Conservation (phyloP, 2,113 vertebrate species). For the Hippolais icterina region DNA sequence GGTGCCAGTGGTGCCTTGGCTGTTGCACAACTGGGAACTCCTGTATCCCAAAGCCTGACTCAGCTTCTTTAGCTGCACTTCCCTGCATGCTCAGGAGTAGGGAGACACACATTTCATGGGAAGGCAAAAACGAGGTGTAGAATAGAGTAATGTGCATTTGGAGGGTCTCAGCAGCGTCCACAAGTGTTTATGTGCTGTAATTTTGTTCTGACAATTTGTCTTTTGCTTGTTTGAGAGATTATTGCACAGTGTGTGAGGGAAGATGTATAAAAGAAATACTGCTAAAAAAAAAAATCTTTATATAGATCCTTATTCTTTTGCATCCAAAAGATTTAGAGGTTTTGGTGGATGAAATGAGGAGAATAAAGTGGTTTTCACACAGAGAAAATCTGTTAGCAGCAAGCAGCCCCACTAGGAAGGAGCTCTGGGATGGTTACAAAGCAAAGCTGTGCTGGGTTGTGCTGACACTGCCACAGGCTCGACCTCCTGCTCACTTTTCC, state of each 20-base stretch:
- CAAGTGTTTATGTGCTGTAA: not conserved
- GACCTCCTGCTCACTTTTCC: not conserved
- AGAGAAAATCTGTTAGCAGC: not conserved
- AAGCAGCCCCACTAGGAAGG: not conserved
- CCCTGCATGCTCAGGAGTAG: not conserved
- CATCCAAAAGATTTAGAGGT: not conserved
- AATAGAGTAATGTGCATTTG: not conserved
- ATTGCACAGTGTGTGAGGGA: not conserved
- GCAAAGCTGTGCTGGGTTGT: not conserved
- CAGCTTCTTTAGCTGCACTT: not conserved
- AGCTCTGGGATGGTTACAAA: not conserved
- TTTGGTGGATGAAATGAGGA: not conserved
- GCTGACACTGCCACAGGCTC: not conserved
- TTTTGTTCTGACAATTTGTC: not conserved
- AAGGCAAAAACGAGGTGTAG: not conserved
- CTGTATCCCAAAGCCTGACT: not conserved
- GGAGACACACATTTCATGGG: not conserved
- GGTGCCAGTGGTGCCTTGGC: not conserved
- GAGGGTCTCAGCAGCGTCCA: not conserved
- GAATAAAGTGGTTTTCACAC: not conserved
- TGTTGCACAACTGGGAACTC: not conserved
- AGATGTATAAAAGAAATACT: not conserved
- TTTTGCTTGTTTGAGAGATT: not conserved
- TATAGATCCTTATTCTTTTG: not conserved
- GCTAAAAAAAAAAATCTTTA: not conserved